phyloP scores from a whole-genome alignment of 2,113 vertebrate species.

The Pteropus alecto region DNA sequence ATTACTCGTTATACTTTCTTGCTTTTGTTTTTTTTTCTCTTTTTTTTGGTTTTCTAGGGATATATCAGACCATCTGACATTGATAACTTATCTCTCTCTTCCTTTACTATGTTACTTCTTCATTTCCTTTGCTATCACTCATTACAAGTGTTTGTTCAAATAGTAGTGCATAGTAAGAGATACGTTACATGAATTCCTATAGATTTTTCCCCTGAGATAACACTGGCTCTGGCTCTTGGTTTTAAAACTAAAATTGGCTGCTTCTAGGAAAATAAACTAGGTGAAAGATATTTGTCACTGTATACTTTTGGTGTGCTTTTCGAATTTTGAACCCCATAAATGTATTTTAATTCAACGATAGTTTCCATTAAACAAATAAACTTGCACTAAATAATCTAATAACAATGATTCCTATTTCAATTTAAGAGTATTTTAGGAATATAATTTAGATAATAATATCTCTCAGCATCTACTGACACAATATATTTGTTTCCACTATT shows the following conservation, averaged over 20 bases:
- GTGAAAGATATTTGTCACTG: not conserved
- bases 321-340: not conserved
- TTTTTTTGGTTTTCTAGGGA: not conserved
- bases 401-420: not conserved
- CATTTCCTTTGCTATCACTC: not conserved
- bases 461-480: not conserved
- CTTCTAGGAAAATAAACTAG: not conserved
- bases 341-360: not conserved
- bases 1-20: not conserved
- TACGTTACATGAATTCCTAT: not conserved
- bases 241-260: not conserved
- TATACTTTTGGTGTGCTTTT: not conserved
- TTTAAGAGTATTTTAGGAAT: not conserved
- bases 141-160: not conserved
- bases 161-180: not conserved
- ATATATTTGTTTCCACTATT: not conserved
- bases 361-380: not conserved
- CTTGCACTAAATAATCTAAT: not conserved
- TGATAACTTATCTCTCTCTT: not conserved
- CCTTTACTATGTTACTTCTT: not conserved
- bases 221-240: not conserved
- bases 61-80: not conserved
- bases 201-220: not conserved
- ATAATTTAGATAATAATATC: not conserved
- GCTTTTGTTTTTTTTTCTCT: not conserved